Base-by-base conservation (phyloP, 37 sponge, comb jelly and placozoan genomes). In the Oscarella lobularis region DNA sequence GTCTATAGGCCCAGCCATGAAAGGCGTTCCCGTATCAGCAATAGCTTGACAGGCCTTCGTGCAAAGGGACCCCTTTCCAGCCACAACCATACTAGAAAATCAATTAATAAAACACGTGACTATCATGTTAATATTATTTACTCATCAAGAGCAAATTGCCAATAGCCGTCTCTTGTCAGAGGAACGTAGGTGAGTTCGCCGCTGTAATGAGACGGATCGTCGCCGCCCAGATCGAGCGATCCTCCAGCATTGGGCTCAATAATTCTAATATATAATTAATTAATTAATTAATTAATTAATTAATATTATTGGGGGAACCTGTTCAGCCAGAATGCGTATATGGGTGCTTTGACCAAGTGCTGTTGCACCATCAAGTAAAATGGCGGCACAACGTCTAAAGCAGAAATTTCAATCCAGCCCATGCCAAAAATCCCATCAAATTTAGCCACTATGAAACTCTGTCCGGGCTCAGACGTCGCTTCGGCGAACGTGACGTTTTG, bases 401-500 rank as follows among this genome's bases (percentile, higher is more conserved):
- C 93, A 54, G 97, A 40, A 32, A 96, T 92, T n/a, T 76, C 32
- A 0, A 78, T 78, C 38, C 72, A 96, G 9, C 77, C 97, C 97
- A 96, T 89, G 1, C 97, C 97, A 38, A 96, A 78, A 41, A 96
- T 92, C 3, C 97, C 97, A 81, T 96, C 97, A 89, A 92, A 92
- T 83, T 88, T 90, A 37, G 88, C 87, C 73, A 79, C 78, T 32
- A 90, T 73, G 73, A 97, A 97, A 0, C 92, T 83, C 36, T 67
- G 39, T 9, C 95, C 85, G 4, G 95, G 89, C 73, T 90, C 82
- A 32, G 85, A 39, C 30, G 66, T 73, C 31, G 95, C 92, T 74
- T 97, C 99, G 1, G 80, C 99, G 83, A 97, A 97, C 5, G 73
- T 77, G 73, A 88, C 89, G 6, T 66, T 76, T 31, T 77, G 85